Conservation (phyloP, 2,113 vertebrate genomes). For the Callaeas wilsoni region DNA sequence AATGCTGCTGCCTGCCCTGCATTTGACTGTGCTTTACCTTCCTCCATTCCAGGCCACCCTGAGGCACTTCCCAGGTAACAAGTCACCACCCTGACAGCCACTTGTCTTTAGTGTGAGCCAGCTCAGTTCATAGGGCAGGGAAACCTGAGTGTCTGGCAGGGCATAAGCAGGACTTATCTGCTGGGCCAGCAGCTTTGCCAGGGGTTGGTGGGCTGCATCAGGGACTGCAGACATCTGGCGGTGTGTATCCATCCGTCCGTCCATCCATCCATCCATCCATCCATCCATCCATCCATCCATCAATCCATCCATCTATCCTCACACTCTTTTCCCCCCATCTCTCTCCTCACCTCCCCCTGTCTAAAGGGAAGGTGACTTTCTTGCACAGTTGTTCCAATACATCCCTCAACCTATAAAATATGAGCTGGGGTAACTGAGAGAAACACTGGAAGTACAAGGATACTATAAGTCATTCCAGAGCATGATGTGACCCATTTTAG, state of each 20-base stretch:
- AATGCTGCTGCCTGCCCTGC: not conserved
- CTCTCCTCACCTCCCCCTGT: not conserved
- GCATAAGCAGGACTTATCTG: not conserved
- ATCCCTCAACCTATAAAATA: not conserved
- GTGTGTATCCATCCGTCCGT: not conserved
- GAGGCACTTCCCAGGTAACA: not conserved
- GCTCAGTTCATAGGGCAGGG: not conserved
- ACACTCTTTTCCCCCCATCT: too few species aligned
- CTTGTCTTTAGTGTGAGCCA: not conserved
- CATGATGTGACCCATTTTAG: not conserved
- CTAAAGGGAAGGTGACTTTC: not conserved
- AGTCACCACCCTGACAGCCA: not conserved
- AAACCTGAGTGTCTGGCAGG: not conserved
- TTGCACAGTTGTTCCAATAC: not conserved
- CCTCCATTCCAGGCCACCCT: not conserved
- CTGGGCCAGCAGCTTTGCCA: not conserved
- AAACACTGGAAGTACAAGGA: not conserved
- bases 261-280: not conserved
- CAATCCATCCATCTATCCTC: not conserved
- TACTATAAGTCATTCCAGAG: not conserved
- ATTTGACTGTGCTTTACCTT: not conserved
- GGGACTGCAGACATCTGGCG: not conserved
- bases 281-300: not conserved
- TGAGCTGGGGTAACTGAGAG: not conserved
- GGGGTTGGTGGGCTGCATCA: not conserved